Evolutionary conservation across 2,113 vertebrate species (phyloP).

Genomic region (Struthio camelus): DNA sequence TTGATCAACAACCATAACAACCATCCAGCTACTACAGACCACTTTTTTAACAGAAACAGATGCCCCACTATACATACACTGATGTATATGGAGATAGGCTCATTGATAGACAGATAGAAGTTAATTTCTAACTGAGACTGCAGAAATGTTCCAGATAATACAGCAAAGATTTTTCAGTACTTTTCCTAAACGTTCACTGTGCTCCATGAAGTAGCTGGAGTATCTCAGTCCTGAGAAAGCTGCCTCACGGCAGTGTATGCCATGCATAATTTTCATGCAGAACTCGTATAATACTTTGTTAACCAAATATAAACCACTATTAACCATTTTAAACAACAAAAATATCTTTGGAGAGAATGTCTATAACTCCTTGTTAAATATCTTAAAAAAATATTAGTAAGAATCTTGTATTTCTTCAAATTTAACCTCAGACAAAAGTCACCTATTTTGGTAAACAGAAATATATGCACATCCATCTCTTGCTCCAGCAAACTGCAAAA

Average conservation of each 20-base stretch:
- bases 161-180: neutral
- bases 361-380: neutral
- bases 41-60: neutral
- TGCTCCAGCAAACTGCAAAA: neutral
- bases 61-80: neutral
- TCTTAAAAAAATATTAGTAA: neutral
- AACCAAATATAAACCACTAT: neutral
- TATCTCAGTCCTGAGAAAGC: neutral
- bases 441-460: neutral
- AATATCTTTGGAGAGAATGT: neutral
- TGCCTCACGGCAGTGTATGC: neutral
- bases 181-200: neutral
- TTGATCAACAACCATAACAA: neutral
- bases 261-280: neutral
- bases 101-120: neutral
- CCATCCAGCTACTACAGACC: neutral
- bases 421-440: neutral
- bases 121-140: neutral
- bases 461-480: neutral
- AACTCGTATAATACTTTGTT: neutral
- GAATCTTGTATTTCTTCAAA: neutral
- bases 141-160: neutral
- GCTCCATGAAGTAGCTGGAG: rapidly evolving
- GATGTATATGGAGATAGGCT: neutral
- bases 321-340: neutral